These are phyloP conservation scores for Chondrosia reniformis DNA, from an alignment of 37 sponge, comb jelly and placozoan genomes.

Conservation along the genomic window DNA sequence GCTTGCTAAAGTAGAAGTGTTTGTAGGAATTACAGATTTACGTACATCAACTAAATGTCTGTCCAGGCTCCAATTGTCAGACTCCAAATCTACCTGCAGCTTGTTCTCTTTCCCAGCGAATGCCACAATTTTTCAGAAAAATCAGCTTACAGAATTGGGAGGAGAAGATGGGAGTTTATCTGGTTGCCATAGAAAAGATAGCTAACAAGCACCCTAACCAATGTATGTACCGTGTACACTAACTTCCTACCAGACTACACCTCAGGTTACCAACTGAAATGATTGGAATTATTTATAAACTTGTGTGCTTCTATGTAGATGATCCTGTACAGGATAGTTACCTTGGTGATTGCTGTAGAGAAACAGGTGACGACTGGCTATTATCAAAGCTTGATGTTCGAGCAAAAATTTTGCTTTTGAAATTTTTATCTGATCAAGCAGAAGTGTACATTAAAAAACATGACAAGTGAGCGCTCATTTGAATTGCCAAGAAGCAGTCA, in stretches of 20 bases:
- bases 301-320: too few species aligned
- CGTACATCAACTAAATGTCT: too few species aligned
- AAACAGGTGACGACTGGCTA: constrained; percentile 19
- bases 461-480: too few species aligned
- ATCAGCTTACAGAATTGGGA: constrained; percentile 10
- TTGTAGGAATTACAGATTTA: too few species aligned
- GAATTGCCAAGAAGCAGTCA: too few species aligned
- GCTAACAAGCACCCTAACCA: neutral
- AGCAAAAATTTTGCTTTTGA: neutral
- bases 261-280: too few species aligned
- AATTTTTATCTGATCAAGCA: neutral
- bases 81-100: too few species aligned
- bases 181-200: constrained; percentile 4
- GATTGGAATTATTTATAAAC: too few species aligned
- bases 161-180: constrained; percentile 11
- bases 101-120: neutral
- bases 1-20: too few species aligned
- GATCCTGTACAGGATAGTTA: neutral
- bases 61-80: too few species aligned
- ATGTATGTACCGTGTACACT: neutral
- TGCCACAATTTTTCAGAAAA: constrained; percentile 15
- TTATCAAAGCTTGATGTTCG: neutral
- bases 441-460: too few species aligned
- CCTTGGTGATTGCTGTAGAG: constrained; percentile 25
- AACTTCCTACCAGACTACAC: too few species aligned